A percentile compares a stretch with the other conserved stretches of the same genome.
These are phyloP conservation scores for Podilymbus podiceps DNA, from an alignment of 2,113 vertebrate genomes.

Conservation along the genomic window DNA sequence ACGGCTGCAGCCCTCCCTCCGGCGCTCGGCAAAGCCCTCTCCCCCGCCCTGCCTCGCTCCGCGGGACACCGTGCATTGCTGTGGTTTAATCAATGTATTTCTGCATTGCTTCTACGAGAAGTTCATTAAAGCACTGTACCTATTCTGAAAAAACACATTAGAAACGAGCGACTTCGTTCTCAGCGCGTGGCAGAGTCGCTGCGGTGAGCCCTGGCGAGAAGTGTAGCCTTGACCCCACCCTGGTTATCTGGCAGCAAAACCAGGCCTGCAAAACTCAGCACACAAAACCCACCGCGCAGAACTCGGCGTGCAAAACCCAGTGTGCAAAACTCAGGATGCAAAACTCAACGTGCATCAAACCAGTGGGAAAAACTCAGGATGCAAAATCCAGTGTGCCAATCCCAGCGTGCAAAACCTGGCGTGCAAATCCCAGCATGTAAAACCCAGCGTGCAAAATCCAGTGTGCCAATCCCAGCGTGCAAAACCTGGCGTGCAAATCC, in stretches of 20 bases:
- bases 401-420: accelerated
- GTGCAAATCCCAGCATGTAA: neutral
- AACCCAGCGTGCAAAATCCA: accelerated
- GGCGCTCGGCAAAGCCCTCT: neutral
- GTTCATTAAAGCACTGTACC: neutral
- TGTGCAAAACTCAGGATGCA: neutral
- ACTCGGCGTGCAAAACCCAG: accelerated
- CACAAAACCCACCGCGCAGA: neutral
- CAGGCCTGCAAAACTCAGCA: accelerated
- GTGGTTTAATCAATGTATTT: neutral
- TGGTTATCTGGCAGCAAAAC: neutral
- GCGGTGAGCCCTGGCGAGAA: neutral
- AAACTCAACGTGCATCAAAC: accelerated
- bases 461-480: neutral
- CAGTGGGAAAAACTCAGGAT: accelerated
- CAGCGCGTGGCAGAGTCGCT: neutral
- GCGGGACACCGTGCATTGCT: accelerated
- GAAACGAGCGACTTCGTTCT: neutral
- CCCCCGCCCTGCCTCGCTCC: neutral
- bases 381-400: neutral
- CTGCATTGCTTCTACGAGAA: neutral
- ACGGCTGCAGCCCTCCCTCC: neutral
- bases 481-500: neutral
- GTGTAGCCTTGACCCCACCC: neutral
- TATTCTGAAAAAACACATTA: too few relatives aligned